These are phyloP conservation scores for Pterocles burchelli DNA, from an alignment of 2,113 vertebrate genomes.

Conservation along the genomic window DNA sequence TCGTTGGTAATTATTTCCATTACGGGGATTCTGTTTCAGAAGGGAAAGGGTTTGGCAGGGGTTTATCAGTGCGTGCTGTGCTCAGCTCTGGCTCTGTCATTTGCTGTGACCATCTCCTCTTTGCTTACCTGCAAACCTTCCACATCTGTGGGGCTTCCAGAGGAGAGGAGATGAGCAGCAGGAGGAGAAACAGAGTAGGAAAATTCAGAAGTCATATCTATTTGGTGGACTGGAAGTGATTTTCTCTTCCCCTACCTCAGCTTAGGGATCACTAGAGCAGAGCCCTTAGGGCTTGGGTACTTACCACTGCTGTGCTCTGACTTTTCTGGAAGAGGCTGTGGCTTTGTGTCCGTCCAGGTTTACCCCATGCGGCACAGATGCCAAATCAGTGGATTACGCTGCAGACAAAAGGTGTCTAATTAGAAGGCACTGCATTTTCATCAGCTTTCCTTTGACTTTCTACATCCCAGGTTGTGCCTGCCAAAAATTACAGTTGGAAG, in stretches of 20 bases:
- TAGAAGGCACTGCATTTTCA: not conserved
- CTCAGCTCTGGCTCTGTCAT: not conserved
- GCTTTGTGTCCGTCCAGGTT: not conserved
- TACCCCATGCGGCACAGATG: not conserved
- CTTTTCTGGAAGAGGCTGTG: not conserved
- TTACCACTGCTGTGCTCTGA: not conserved
- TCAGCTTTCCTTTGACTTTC: not conserved
- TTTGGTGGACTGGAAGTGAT: not conserved
- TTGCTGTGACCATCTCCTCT: not conserved
- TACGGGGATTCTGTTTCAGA: not conserved
- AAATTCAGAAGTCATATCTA: not conserved
- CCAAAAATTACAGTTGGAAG: not conserved
- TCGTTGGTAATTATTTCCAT: constrained; percentile 48
- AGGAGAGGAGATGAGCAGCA: not conserved
- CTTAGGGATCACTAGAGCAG: not conserved
- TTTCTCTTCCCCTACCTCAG: not conserved
- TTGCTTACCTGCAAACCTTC: not conserved
- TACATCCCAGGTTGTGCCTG: not conserved
- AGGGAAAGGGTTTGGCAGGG: not conserved
- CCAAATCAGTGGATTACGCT: not conserved
- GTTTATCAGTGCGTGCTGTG: not conserved
- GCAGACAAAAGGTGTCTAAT: not conserved
- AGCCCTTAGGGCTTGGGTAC: not conserved
- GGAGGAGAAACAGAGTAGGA: not conserved
- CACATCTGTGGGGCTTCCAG: not conserved